These are phyloP conservation scores for Cavia aperea DNA, from an alignment of 2,113 vertebrate genomes.

Conservation along the genomic window DNA sequence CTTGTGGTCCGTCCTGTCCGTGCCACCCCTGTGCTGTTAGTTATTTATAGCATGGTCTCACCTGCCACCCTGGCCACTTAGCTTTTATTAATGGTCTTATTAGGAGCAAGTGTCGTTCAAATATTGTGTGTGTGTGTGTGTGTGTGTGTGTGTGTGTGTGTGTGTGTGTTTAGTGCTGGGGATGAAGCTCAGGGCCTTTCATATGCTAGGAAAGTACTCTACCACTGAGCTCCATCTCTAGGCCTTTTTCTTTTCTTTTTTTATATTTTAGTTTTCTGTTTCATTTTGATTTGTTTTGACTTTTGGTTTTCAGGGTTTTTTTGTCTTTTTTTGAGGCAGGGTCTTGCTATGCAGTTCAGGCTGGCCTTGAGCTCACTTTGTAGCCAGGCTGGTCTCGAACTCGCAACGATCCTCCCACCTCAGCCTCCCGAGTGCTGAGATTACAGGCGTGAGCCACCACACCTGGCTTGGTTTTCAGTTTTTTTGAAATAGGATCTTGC, in stretches of 20 bases:
- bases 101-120: not conserved
- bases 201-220: not conserved
- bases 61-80: not conserved
- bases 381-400: not conserved
- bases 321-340: not conserved
- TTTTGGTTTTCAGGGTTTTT: no score
- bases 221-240: not conserved
- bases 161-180: not conserved
- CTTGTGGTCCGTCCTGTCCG: fast-evolving
- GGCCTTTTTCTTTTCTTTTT: not conserved
- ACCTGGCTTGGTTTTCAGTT: not conserved
- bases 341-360: not conserved
- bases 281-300: not conserved
- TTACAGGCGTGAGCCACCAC: not conserved
- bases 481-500: no score
- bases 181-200: not conserved
- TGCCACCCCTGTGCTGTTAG: not conserved
- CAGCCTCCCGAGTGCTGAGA: not conserved
- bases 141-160: not conserved
- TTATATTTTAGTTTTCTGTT: not conserved
- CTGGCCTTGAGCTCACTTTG: not conserved
- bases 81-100: not conserved
- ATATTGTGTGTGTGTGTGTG: not conserved
- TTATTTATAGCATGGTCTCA: not conserved
- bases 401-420: not conserved